Base-by-base conservation (phyloP, 2,888 invertebrate genomes). In the Andricus quercusramuli region DNA sequence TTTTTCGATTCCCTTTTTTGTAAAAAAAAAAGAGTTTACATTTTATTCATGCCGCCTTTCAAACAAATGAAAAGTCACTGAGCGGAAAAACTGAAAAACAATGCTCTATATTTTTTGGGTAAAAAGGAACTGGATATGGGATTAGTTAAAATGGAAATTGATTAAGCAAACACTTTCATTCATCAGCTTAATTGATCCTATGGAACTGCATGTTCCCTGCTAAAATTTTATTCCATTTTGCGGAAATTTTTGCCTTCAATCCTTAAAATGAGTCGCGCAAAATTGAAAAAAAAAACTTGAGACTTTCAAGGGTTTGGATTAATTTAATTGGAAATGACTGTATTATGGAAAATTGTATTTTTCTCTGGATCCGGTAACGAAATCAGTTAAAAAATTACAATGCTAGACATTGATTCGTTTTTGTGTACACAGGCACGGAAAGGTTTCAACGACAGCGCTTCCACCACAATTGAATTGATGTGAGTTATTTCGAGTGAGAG, bases 401-500 rank as follows among this genome's bases (percentile, higher is more conserved):
- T 59, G n/a, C 8, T 9, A 56, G n/a, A 22, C 56, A 8, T 59
- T 59, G n/a, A 59, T 59, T 59, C n/a, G 56, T 59, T n/a, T 59
- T 59, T 15, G 56, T n/a, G 9, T 59, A 22, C 47, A 47, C 8
- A 20, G n/a, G 20, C 56, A 59, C 56, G n/a, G 22, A 59, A 59
- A 59, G 56, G n/a, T 41, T 67, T 67, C 13, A 41, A n/a, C 37
- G 22, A 41, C 67, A 67, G 41, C n/a, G n/a, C 41, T 41, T 4
- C 9, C 37, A 17, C 41, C 13, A 41, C 41, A 37, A 65, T 67
- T 67, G 67, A 67, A 67, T 67, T 41, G 67, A 41, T 41, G n/a
- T 67, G 41, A 20, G n/a, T 67, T 67, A 67, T 41, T 67, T 67
- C 67, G 67, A 41, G 67, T 67, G 67, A 67, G 66, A 67, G 41